These are phyloP conservation scores for Monarcha castaneiventris DNA, from an alignment of 2,113 vertebrate species.

Conservation along the genomic window DNA sequence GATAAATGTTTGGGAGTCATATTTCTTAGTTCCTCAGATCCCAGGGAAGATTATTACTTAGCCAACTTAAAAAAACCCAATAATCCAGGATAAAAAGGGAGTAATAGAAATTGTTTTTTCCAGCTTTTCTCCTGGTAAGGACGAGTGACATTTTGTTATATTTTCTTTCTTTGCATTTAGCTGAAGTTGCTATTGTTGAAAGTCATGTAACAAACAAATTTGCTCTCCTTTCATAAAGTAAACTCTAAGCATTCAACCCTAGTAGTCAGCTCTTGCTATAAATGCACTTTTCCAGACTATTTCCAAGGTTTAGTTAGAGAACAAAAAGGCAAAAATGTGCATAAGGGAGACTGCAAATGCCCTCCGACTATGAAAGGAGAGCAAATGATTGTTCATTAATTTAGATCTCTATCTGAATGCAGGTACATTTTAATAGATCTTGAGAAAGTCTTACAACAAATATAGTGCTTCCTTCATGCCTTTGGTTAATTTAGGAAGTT, in stretches of 20 bases:
- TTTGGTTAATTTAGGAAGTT: not conserved
- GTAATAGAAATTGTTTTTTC: not conserved
- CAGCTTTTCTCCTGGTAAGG: not conserved
- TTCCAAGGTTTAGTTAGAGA: not conserved
- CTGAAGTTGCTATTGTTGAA: not conserved
- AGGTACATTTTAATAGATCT: not conserved
- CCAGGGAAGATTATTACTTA: slow-evolving; percentile 12
- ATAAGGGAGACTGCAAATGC: not conserved
- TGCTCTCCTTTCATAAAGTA: not conserved
- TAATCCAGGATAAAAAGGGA: not conserved
- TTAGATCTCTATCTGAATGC: not conserved
- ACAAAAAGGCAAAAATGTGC: not conserved
- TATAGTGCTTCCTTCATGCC: not conserved
- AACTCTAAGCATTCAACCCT: not conserved
- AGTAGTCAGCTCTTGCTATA: not conserved
- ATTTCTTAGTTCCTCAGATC: slow-evolving; percentile 36
- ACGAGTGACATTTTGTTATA: not conserved
- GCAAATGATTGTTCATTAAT: not conserved
- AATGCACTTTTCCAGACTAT: not conserved
- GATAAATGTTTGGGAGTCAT: slow-evolving; percentile 23
- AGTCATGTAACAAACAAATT: not conserved
- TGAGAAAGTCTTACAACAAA: not conserved
- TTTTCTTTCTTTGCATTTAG: not conserved
- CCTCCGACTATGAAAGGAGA: not conserved
- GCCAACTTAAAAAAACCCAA: not conserved